Conservation (phyloP, 2,888 invertebrate genomes). For the Drepanosiphum platanoidis region DNA sequence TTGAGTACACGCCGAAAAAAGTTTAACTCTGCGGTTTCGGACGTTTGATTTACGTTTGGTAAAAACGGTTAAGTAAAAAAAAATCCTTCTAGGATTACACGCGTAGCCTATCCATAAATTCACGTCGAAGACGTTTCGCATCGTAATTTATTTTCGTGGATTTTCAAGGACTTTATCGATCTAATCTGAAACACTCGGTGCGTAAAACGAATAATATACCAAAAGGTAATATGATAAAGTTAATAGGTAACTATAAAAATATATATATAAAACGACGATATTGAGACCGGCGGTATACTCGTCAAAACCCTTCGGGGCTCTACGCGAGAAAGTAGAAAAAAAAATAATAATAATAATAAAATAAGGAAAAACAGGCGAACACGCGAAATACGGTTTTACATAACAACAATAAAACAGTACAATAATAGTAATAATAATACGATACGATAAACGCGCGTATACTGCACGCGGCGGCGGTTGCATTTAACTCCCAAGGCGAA, state of each 20-base stretch:
- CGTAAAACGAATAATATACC: neutral
- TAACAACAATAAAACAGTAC: constrained; percentile 16
- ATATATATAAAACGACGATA: neutral
- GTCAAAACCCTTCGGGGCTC: neutral
- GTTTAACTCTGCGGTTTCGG: too few species aligned
- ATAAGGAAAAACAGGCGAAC: neutral
- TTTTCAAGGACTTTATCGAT: constrained; percentile 11
- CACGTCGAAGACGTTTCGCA: neutral
- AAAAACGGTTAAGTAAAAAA: neutral
- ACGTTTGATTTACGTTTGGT: too few species aligned
- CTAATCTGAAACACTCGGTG: neutral
- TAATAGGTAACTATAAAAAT: neutral
- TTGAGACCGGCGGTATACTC: neutral
- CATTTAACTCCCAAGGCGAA: constrained; percentile 54
- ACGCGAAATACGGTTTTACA: constrained; percentile 1
- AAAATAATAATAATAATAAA: too few species aligned
- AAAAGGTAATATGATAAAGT: neutral
- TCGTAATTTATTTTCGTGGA: constrained; percentile 5
- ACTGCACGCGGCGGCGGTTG: neutral
- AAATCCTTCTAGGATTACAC: neutral
- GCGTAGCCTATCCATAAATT: too few species aligned
- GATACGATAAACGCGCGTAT: neutral
- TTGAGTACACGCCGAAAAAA: too few species aligned
- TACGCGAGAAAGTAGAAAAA: neutral
- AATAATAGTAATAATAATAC: constrained; percentile 11